Conservation (phyloP, 2,888 invertebrate genomes). For the Apamea crenata region DNA sequence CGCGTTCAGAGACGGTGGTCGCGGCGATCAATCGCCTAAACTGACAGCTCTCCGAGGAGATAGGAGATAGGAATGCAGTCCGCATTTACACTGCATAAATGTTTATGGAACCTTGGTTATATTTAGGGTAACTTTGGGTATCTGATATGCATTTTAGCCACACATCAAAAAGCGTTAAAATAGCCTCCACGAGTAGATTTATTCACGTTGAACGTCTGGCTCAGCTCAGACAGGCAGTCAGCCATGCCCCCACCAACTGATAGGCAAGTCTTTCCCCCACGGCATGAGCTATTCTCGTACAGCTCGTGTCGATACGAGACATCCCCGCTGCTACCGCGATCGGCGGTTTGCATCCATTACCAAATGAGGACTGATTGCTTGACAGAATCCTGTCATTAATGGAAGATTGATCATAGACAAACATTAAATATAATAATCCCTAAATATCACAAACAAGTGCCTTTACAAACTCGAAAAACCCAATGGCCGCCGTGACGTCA, state of each 20-base stretch:
- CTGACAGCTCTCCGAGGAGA: conserved; percentile 8
- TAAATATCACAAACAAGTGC: neutral
- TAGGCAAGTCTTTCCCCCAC: neutral
- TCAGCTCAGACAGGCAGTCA: too few relatives aligned
- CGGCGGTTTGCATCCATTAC: conserved; percentile 16
- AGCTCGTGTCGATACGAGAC: neutral
- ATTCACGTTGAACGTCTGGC: neutral
- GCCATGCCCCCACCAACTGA: neutral
- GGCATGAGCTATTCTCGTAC: too few relatives aligned
- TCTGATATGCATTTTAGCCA: too few relatives aligned
- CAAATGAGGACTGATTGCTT: conserved; percentile 27
- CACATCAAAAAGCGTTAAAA: neutral
- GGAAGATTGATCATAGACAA: conserved; percentile 14
- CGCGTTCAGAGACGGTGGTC: neutral
- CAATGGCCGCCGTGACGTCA: neutral
- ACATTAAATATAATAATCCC: conserved; percentile 3
- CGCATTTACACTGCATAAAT: neutral
- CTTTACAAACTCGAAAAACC: conserved; percentile 3
- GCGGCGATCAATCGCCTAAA: neutral
- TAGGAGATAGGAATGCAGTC: too few relatives aligned
- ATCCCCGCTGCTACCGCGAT: too few relatives aligned
- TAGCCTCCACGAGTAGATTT: too few relatives aligned
- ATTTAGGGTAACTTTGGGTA: neutral
- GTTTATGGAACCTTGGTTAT: neutral
- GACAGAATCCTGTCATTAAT: conserved; percentile 20